Evolutionary conservation across 2,113 vertebrate genomes (phyloP), one percentile per base, ranked within the genome.

Genomic region (Misgurnus anguillicaudatus): DNA sequence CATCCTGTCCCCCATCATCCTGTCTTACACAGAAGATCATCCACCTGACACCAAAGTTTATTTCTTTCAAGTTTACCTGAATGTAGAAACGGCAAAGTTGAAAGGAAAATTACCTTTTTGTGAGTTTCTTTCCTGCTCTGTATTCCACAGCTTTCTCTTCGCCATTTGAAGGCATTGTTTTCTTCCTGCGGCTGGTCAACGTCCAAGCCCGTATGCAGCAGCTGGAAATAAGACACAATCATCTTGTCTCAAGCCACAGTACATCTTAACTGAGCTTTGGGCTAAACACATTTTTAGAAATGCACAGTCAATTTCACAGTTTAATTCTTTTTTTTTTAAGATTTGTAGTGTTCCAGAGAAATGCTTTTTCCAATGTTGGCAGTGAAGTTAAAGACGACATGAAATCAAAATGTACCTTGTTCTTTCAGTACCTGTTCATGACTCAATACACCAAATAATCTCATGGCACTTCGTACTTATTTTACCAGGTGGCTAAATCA

Each of bases 1-100:
- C 60, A 4, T 39, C 64, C 63, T 31, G 9, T 63, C 42, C 7
- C 62, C 24, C 53, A 31, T 66, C 65, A 61, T 16, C 13, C 70
- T 10, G 39, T 65, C n/a, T 55, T 58, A 77, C 73, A 73, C 31
- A 62, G n/a, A 47, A 64, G 79, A 66, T 45, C 38, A 67, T 45
- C 67, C 39, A 21, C 21, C 36, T 36, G 31, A 19, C 51, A 76
- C 48, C 47, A 14, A 72, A 41, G 45, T 8, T 68, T 42, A 58
- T 63, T 58, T 21, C 16, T 42, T 21, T 80, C 13, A 71, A 45
- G 36, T 17, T 61, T 64, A 45, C 53, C 42, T 79, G 67, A 78
- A 41, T 53, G 14, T 11, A 51, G 67, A 75, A 70, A 24, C 68
- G 66, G 73, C 38, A 39, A 57, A 45, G 62, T 62, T 68, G 66